These are phyloP conservation scores for Dermatophagoides farinae DNA, from an alignment of 1,140 invertebrate genomes.

Conservation along the genomic window DNA sequence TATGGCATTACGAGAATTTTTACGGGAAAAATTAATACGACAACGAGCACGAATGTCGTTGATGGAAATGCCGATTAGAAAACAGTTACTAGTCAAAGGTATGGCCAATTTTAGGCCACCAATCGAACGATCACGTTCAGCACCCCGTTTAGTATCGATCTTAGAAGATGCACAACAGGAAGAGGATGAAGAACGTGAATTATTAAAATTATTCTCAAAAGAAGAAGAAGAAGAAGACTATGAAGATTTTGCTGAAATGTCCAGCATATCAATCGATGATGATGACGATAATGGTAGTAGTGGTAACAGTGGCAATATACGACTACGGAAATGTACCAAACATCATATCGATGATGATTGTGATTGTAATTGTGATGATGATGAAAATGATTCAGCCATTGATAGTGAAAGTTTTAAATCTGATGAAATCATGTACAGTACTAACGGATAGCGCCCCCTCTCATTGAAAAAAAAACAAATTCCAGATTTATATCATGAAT, in stretches of 20 bases:
- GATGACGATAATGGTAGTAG: neutral
- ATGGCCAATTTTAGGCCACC: conserved; percentile 54
- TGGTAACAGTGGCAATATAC: neutral
- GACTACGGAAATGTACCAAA: neutral
- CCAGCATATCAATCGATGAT: conserved; percentile 1
- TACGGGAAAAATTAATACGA: conserved; percentile 69
- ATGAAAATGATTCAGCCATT: conserved; percentile 7
- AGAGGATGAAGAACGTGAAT: conserved; percentile 6
- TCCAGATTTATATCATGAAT: no score
- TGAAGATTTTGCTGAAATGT: conserved; percentile 7
- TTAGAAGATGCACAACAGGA: conserved; percentile 53
- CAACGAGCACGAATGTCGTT: conserved; percentile 84
- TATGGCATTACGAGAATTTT: conserved; percentile 77
- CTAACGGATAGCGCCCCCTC: neutral
- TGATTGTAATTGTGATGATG: neutral
- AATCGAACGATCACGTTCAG: conserved; percentile 75
- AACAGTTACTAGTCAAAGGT: conserved; percentile 41
- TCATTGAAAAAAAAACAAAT: no score
- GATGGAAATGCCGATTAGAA: conserved; percentile 33
- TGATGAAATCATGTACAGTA: conserved; percentile 7
- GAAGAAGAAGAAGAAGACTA: conserved; percentile 1
- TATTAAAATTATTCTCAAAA: neutral
- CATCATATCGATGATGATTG: no score
- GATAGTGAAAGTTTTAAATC: conserved; percentile 6
- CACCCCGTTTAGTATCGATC: conserved; percentile 78